phyloP scores from a whole-genome alignment of 2,797 vertebrate species.

The Leucoraja ocellata region DNA sequence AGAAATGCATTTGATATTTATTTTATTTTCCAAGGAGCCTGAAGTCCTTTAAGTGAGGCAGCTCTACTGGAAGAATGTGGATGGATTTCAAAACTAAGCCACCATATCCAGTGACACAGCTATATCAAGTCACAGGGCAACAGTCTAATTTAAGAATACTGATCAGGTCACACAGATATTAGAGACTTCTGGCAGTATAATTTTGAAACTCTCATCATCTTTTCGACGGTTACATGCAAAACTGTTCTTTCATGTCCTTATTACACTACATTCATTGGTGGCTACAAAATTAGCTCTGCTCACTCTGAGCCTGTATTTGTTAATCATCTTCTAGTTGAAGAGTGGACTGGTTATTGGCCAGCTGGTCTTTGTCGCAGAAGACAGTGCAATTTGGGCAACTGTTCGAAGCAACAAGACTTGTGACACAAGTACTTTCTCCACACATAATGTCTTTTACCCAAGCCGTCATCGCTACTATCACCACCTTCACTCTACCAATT shows the following conservation, averaged over 20 bases:
- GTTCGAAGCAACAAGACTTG: background rate
- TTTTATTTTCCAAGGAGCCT: background rate
- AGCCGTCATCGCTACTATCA: no score
- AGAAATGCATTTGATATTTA: background rate
- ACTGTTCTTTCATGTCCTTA: background rate
- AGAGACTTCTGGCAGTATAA: background rate
- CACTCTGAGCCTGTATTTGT: background rate
- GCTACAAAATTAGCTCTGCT: no score
- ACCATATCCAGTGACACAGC: background rate
- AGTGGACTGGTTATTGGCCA: background rate
- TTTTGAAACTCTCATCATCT: background rate
- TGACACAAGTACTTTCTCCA: background rate
- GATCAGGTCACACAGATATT: conserved; percentile 9
- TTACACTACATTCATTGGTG: background rate
- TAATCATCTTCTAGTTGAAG: background rate
- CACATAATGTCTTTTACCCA: background rate
- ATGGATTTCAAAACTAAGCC: conserved; percentile 2
- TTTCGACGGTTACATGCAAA: background rate
- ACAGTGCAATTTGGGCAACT: background rate
- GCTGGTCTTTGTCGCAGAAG: background rate
- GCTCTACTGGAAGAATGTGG: background rate
- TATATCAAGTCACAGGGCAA: conserved; percentile 25
- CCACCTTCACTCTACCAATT: no score
- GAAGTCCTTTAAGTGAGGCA: background rate
- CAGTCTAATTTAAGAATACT: conserved; percentile 22